Conservation (phyloP, 2,888 invertebrate genomes). For the Aromia moschata region DNA sequence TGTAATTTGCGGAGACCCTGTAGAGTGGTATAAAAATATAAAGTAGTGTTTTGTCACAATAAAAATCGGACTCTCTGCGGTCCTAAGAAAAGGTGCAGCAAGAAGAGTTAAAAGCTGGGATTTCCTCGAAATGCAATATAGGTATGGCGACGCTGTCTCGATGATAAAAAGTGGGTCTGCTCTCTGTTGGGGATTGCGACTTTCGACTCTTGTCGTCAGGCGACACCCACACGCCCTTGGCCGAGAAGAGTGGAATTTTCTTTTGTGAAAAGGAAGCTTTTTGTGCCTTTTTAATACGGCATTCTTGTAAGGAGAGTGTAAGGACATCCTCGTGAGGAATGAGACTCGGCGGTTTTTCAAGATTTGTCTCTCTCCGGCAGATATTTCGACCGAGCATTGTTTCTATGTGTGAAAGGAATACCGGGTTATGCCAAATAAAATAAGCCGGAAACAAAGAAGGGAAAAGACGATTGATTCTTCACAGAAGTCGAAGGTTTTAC, state of each 20-base stretch:
- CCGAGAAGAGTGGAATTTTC: slow-evolving; percentile 16
- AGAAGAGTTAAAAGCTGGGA: no score
- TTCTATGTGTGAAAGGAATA: no score
- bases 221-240: slow-evolving; percentile 3
- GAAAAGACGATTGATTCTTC: no score
- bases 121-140: neutral
- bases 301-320: slow-evolving; percentile 7
- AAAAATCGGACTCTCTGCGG: no score
- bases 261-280: slow-evolving; percentile 15
- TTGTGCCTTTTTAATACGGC: slow-evolving; percentile 16
- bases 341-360: slow-evolving; percentile 11
- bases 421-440: no score
- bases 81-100: no score
- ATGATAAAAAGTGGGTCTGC: slow-evolving; percentile 1
- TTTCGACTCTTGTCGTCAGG: slow-evolving; percentile 6
- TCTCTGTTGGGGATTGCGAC: neutral
- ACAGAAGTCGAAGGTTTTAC: no score
- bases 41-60: no score
- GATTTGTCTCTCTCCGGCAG: neutral
- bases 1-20: no score
- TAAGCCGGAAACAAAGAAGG: no score
- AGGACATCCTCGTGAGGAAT: slow-evolving; percentile 3
- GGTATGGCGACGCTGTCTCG: neutral
- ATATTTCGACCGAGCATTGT: no score
- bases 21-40: no score